These are phyloP conservation scores for Oenanthe oenanthe DNA, from an alignment of 2,113 vertebrate genomes.

Conservation along the genomic window DNA sequence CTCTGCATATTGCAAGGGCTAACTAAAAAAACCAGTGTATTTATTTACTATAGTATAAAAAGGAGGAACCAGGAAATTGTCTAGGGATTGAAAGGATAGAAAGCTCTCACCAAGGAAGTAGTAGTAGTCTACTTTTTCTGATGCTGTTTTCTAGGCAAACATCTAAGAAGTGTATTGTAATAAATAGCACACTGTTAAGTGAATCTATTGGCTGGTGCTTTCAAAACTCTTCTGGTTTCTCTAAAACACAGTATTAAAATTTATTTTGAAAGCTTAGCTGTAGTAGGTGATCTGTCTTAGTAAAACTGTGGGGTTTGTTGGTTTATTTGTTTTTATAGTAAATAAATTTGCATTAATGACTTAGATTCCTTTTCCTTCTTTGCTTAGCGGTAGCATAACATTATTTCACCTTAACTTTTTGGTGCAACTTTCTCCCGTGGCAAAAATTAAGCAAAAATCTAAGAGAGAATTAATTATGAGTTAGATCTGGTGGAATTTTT, in stretches of 20 bases:
- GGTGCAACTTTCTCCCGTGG: neutral
- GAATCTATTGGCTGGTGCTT: neutral
- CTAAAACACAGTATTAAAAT: neutral
- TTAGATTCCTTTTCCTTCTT: neutral
- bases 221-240: neutral
- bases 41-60: neutral
- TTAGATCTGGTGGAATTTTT: neutral
- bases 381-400: neutral
- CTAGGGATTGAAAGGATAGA: neutral
- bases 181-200: neutral
- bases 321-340: neutral
- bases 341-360: neutral
- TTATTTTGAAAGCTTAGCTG: neutral
- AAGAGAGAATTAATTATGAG: neutral
- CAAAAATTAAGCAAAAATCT: neutral
- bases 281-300: neutral
- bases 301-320: neutral
- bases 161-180: neutral
- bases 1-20: neutral
- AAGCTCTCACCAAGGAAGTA: neutral
- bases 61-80: neutral
- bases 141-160: neutral
- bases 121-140: neutral
- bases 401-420: neutral
- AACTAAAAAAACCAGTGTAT: neutral